Evolutionary conservation across 2,113 vertebrate species (phyloP).

Genomic region (Bos taurus): ARS-UCD2.0 NW_020192292.1:2023501-2024000

Average conservation of each 20-base stretch:
- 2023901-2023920: neutral
- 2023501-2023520: neutral
- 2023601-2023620: neutral
- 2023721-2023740: neutral
- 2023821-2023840: neutral
- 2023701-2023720: neutral
- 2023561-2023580: neutral
- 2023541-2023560: neutral
- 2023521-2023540: conserved; percentile 35
- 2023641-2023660: neutral
- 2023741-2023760: neutral
- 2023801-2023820: neutral
- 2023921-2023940: neutral
- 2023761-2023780: neutral
- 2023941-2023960: neutral
- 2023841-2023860: neutral
- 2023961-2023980: neutral
- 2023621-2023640: neutral
- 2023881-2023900: neutral
- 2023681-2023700: neutral
- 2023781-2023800: neutral
- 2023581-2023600: neutral
- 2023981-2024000: neutral
- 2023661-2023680: neutral
- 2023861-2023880: neutral